phyloP scores from a whole-genome alignment of 2,888 invertebrate species.

The Drosophila robusta region DNA sequence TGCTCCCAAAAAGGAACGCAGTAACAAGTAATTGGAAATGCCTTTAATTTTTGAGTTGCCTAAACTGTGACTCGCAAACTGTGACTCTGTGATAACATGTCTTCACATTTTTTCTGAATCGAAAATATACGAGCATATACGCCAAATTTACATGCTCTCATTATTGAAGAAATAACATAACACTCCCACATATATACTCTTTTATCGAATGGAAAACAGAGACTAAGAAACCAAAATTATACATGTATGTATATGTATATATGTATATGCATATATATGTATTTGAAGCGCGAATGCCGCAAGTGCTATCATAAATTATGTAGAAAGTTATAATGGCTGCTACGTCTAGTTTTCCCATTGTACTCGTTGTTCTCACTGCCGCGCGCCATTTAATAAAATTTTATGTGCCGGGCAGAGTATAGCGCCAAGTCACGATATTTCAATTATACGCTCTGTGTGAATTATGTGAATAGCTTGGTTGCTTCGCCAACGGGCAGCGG shows the following conservation, averaged over 20 bases:
- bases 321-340: conserved; percentile 73
- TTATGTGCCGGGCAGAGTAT: conserved; percentile 41
- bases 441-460: conserved; percentile 71
- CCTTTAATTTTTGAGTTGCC: too few species aligned
- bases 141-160: too few species aligned
- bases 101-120: too few species aligned
- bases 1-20: neutral
- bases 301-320: conserved; percentile 76
- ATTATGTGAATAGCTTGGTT: conserved; percentile 52
- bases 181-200: neutral
- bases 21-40: neutral
- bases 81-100: too few species aligned
- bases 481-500: conserved; percentile 5
- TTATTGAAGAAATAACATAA: too few species aligned
- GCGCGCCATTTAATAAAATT: conserved; percentile 61
- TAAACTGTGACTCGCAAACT: too few species aligned
- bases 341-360: conserved; percentile 66
- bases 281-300: conserved; percentile 49
- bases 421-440: conserved; percentile 76
- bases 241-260: conserved; percentile 7
- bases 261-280: too few species aligned
- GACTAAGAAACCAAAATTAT: conserved; percentile 26
- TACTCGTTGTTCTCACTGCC: conserved; percentile 31
- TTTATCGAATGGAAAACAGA: neutral
- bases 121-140: too few species aligned